Base-by-base conservation (phyloP, 2,113 vertebrate genomes). In the Scomber scombrus region DNA sequence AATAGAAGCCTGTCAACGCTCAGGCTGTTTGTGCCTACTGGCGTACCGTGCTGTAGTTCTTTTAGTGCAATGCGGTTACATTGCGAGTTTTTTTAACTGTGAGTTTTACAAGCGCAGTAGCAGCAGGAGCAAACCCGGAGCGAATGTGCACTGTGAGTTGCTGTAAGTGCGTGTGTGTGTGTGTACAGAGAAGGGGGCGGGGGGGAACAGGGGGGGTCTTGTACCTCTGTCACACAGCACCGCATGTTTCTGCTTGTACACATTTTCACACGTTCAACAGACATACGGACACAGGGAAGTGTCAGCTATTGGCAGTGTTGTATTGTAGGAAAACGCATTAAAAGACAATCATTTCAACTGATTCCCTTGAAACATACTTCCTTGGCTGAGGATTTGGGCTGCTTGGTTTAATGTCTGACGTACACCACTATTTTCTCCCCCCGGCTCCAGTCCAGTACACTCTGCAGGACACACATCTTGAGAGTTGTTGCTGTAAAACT, bases 71-170 rank as follows among this genome's bases (percentile, higher is more conserved):
- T 88, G 88, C 85, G 91, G 91, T 2, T 26, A 26, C 23, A 26
- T 26, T 26, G 23, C 23, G 23, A 26, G 23, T 26, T 26, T 26
- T 26, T 26, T 26, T 3, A 26, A 26, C 23, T 26, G 23, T 26
- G 92, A 93, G 87, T 90, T 91, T 85, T 56, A 91, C 73, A 61
- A 91, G 89, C 56, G 46, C 84, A 84, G 78, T 72, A 80, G 54
- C 73, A 61, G 26, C 34, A 47, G 19, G 51, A 78, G 75, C n/a
- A 52, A 80, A 55, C 51, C 72, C 51, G 46, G 21, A 50, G 63
- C 75, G 60, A 66, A 29, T 43, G 75, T 86, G 66, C 43, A 65
- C 57, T 58, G 55, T 49, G 72, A 61, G 63, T 49, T 78, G 57
- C 57, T 77, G 68, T 73, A 43, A 47, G 67, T 50, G 67, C 52